Evolutionary conservation across 2,888 invertebrate genomes (phyloP), one percentile per base, ranked within the genome.

Genomic region (Drosophila anomalipes): DNA sequence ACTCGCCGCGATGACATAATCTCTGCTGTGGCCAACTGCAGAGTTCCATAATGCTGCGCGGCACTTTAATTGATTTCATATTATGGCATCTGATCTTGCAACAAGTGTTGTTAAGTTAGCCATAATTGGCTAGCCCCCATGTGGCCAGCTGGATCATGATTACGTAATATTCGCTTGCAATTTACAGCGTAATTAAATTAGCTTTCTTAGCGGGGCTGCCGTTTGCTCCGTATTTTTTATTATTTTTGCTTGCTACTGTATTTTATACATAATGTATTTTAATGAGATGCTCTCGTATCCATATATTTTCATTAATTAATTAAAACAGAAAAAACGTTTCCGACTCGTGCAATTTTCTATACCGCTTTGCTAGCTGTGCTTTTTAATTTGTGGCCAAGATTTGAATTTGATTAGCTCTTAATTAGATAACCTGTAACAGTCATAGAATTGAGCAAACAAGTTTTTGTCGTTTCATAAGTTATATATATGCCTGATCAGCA

Each of bases 271-370:
- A 16, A 41, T 35, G 54, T 49, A 49, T 71, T 82, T 81, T 83
- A 86, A 86, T 86, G 81, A 86, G 85, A 72, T 67, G 83, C 74
- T 70, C 81, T 68, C 74, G 77, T 77, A 74, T 14, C 58, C 74
- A 83, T 83, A 71, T 72, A 66, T 81, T 78, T 82, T 74, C 78
- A 85, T 85, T 85, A 75, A 83, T 81, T 86, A 74, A 83, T 73
- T 84, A 74, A 54, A 65, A 64, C 73, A 66, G 32, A 66, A 64
- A 59, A 30, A 28, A 44, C 54, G 63, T 69, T 79, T 79, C 75
- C 75, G 56, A 68, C 41, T 79, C 59, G 32, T 66, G 69, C 65
- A 70, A 69, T 77, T 74, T 47, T 74, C 41, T 62, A 41, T 69
- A 69, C 72, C 66, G 72, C 73, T 79, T 47, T 44, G 76, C 66